phyloP scores from a whole-genome alignment of 2,888 invertebrate species.

The Catocala sponsa region DNA sequence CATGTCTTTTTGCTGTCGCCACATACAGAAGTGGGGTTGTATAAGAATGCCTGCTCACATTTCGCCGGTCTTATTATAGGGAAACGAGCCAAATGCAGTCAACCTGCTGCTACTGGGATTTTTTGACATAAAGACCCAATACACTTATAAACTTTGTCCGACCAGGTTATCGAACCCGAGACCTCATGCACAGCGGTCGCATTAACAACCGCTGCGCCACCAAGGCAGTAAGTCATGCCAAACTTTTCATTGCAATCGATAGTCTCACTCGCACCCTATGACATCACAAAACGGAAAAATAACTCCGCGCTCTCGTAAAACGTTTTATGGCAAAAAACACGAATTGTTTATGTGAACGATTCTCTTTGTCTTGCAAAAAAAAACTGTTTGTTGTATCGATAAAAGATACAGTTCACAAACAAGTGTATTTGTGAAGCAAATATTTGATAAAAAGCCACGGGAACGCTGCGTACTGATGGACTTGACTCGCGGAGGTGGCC shows the following conservation, averaged over 20 bases:
- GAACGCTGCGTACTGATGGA: constrained; percentile 30
- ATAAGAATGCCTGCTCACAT: no score
- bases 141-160: no score
- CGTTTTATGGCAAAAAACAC: constrained; percentile 37
- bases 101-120: no score
- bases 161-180: no score
- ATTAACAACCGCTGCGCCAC: no score
- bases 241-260: constrained; percentile 43
- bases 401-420: constrained; percentile 40
- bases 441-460: constrained; percentile 24
- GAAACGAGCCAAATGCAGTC: no score
- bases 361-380: constrained; percentile 35
- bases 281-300: constrained; percentile 38
- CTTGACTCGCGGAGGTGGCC: constrained; percentile 2
- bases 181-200: no score
- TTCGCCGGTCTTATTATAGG: no score
- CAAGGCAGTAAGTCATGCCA: constrained; percentile 32
- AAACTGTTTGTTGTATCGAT: constrained; percentile 36
- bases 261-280: constrained; percentile 16
- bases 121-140: no score
- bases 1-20: no score
- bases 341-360: constrained; percentile 43
- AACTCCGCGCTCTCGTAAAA: constrained; percentile 31
- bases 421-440: constrained; percentile 41
- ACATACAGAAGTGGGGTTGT: no score